Evolutionary conservation across 2,888 invertebrate species (phyloP), one percentile per base, ranked within the genome.

Genomic region (Torymus aiolomorphi): DNA sequence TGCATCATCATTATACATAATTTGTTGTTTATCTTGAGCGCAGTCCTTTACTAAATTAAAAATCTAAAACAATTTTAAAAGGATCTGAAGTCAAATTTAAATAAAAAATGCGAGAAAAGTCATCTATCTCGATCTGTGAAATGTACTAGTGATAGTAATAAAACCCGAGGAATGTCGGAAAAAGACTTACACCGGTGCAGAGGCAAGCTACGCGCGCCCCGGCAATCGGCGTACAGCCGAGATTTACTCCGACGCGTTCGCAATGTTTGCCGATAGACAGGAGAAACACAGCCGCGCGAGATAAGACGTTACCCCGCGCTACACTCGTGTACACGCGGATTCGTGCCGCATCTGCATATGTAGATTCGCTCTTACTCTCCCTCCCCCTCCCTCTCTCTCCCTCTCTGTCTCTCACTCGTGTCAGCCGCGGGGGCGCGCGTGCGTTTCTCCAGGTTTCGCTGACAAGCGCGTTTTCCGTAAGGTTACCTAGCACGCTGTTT

Each of bases 231-330:
- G 31, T 66, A 83, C 83, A 78, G 82, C 80, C 84, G 82, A 86
- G 85, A 86, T 87, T 86, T 84, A 86, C 85, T 84, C 84, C 83
- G 84, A 86, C 86, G 84, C 84, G 84, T 85, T 83, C 77, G 83
- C 84, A 83, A 85, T 85, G 85, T 86, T 86, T 85, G 84, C 76
- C 84, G 84, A 86, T 85, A 84, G 80, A 85, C 83, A 51, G 14
- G n/a, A 63, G 31, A 14, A 24, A 57, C 31, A 31, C 31, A 3
- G 31, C 31, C 31, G 31, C 31, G 31, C 31, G 52, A 49, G 59
- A 75, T 67, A 75, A 71, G 65, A 66, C 51, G 24, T 2, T 59
- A 16, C 4, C n/a, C 62, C 52, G 14, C 56, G 42, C 56, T 18
- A 74, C n/a, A 63, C 63, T 18, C 63, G 13, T 61, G 54, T 24